Evolutionary conservation across 2,888 invertebrate species (phyloP), one percentile per base, ranked within the genome.

Genomic region (Stegana nigrithorax): DNA sequence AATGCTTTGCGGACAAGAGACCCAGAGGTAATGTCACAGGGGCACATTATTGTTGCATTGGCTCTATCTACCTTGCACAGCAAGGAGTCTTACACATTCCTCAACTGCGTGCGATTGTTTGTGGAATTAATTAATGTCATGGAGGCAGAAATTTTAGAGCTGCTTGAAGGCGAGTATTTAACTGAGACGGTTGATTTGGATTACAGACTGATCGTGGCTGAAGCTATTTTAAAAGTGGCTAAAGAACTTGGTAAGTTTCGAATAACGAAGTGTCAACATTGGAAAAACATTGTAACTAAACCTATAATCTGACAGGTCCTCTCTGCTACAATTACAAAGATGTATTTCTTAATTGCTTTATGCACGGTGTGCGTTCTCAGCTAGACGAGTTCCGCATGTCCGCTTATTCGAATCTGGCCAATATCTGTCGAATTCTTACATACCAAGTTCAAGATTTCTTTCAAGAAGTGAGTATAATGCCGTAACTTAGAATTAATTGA

Each of bases 371-470:
- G 3, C 77, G 79, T 2, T 83, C 81, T 2, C 32, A 68, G 0
- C 50, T 72, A 7, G 68, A 84, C 64, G 86, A 85, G 64, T 84
- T 85, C 47, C 81, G 85, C 2, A 78, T 79, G 67, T 86, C 86
- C 0, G 80, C 85, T 1, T 81, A 82, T 62, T 79, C 85, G 4
- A 86, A 86, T 65, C 70, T 86, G 32, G 80, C 84, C 10, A 83
- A 83, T 26, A 60, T 86, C 29, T 83, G 84, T 29, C 78, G 80
- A 1, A 66, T 81, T n/a, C 67, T 86, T 21, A 70, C 78, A 4
- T 85, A 83, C 66, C 84, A 86, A 67, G 82, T 86, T 14, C 83
- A 84, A 4, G 73, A 72, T 42, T 85, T 83, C 65, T 86, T 86
- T 59, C 75, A 86, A 62, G 86, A 86, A 70, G 83, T 81, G 66